These are phyloP conservation scores for Gallinago stenura DNA, from an alignment of 2,797 vertebrate species.

Conservation along the genomic window DNA sequence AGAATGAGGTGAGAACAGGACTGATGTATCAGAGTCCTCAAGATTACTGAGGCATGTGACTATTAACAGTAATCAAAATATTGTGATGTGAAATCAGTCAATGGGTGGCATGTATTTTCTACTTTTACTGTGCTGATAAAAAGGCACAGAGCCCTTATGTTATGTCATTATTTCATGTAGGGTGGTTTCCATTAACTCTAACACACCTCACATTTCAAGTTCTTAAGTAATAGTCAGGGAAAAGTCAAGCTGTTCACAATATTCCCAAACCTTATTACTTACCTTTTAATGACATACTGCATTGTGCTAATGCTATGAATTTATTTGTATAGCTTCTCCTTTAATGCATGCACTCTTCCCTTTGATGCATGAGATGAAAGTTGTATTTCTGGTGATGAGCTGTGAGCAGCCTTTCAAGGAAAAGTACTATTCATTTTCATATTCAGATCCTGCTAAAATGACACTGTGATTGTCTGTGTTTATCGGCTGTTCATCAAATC, in stretches of 20 bases:
- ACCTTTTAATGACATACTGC: constrained; percentile 26
- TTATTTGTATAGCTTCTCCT: constrained; percentile 39
- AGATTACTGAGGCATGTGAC: neutral
- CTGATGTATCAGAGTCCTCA: neutral
- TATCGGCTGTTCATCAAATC: neutral
- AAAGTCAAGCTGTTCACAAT: constrained; percentile 63
- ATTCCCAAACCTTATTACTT: constrained; percentile 53
- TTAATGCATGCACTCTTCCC: neutral
- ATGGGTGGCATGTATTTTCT: neutral
- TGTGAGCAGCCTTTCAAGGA: constrained; percentile 33
- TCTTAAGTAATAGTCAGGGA: constrained; percentile 67
- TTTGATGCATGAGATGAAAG: constrained; percentile 36
- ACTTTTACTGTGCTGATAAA: constrained; percentile 32
- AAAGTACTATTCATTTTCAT: neutral
- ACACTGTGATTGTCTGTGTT: neutral
- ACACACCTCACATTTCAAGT: constrained; percentile 53
- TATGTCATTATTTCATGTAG: constrained; percentile 13
- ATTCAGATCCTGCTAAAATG: constrained; percentile 5
- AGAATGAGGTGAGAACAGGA: neutral
- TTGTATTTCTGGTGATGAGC: neutral
- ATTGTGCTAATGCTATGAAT: neutral
- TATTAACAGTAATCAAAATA: constrained; percentile 25
- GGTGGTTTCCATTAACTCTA: constrained; percentile 58
- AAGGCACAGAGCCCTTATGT: constrained; percentile 23
- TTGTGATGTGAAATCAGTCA: constrained; percentile 15